Evolutionary conservation across 1,140 invertebrate genomes (phyloP).

Genomic region (Acyrthosiphon pisum): DNA sequence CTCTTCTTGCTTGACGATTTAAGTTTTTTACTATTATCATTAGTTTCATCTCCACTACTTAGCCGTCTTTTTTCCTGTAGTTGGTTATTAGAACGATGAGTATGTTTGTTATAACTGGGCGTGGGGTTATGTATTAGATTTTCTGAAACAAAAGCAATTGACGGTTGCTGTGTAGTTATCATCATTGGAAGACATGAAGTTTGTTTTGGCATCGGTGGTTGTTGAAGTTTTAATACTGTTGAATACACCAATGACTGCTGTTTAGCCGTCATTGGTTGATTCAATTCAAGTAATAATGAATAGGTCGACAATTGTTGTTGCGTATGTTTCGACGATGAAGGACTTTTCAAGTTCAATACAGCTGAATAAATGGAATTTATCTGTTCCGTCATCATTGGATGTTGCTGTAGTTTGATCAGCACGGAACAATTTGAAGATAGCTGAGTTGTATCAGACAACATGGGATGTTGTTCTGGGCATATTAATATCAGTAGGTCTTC

Average conservation of each 20-base stretch:
- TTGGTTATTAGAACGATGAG: background rate
- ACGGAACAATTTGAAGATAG: background rate
- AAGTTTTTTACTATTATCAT: background rate
- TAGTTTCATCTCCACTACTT: too few species aligned
- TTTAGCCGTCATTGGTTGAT: background rate
- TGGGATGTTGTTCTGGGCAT: background rate
- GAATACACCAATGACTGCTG: background rate
- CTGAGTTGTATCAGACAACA: background rate
- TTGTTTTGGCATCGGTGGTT: background rate
- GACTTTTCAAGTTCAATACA: background rate
- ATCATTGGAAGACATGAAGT: background rate
- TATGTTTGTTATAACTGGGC: background rate
- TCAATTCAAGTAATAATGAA: background rate
- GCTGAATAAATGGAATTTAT: background rate
- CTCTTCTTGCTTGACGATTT: too few species aligned
- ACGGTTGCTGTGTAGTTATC: background rate
- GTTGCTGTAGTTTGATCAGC: background rate
- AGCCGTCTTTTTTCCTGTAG: background rate
- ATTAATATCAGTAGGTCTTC: background rate
- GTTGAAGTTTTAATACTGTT: background rate
- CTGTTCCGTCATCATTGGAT: background rate
- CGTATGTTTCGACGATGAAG: background rate
- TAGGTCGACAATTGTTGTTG: background rate
- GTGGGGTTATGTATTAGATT: accelerated
- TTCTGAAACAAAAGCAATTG: background rate